Evolutionary conservation across 2,113 vertebrate species (phyloP), one percentile per base, ranked within the genome.

Genomic region (Tichodroma muraria): DNA sequence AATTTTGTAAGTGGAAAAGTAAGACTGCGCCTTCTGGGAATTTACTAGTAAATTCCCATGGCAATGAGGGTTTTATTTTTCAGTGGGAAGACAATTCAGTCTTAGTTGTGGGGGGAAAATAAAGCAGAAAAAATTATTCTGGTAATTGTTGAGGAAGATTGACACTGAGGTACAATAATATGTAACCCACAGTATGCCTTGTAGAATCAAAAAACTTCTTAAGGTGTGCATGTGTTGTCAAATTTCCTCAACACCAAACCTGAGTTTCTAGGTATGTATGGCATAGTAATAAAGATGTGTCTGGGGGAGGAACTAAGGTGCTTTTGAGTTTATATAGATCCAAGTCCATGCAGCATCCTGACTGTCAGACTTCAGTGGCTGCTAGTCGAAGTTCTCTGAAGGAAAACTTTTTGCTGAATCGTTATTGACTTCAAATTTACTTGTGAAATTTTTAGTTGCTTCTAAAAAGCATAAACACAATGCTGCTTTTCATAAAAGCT

Each of bases 111-210:
- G 44, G 15, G 9, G 7, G 9, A 3, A 53, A 64, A 73, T 16
- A 69, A 54, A 38, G 3, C 19, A 28, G 37, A 45, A 68, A 28
- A 59, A 47, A 6, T 72, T 83, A 49, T 75, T 52, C 45, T 83
- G 72, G 28, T 15, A 63, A 35, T 47, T 86, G 35, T n/a, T 54
- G 38, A 77, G 37, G 33, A 93, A 83, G 64, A 52, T 4, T 88
- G 76, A 70, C 35, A 25, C 44, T 82, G 60, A 37, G 30, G 8
- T n/a, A 33, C 35, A 70, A 60, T 49, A 60, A 31, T 17, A 30
- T 2, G 6, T 53, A 83, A 25, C 37, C 23, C 52, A 8, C 35
- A 31, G 11, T 37, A 42, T 0, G 0, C 25, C 28, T 61, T 49
- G 14, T 60, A 60, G 70, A 65, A 78, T 53, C 14, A 80, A 28